Evolutionary conservation across 2,113 vertebrate species (phyloP), one percentile per base, ranked within the genome.

Genomic region (Monarcha castaneiventris): DNA sequence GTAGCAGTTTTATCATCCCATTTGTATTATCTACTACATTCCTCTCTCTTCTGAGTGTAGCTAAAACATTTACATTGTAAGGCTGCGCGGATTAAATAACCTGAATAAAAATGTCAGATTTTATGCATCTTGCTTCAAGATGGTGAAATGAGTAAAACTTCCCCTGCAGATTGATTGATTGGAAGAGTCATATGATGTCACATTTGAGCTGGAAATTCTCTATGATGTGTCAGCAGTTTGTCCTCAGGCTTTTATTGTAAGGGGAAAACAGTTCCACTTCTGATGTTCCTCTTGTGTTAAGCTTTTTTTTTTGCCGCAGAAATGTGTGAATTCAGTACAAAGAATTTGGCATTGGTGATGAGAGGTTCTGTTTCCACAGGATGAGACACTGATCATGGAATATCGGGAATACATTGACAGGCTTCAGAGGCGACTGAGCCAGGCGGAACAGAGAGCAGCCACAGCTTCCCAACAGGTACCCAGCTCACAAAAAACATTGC

Each of bases 381-480:
- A 98, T 95, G 98, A 99, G 97, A 98, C 97, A 46, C 61, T 98
- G 97, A 96, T 98, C 89, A 89, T 91, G 52, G 99, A 99, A 64
- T 97, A 98, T 89, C 98, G 98, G 93, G 98, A 99, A 96, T 98
- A 99, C 96, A 97, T 98, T 44, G 95, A 58, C 46, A 98, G 98
- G 92, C 98, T 99, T 52, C 99, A 99, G 92, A 98, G 82, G 69
- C 98, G 98, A 25, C 98, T 99, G n/a, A 98, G 84, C 67, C 98
- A 99, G 71, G 97, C 98, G 1, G 99, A 99, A 78, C 98, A 99
- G 94, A 98, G 97, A 86, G 98, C 99, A 27, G 96, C 98, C 23
- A 95, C 98, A 17, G 98, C 98, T 13, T 97, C 98, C 71, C 99
- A 99, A 58, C 98, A 99, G 99, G 99, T 99, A 98, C 56, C 16